Evolutionary conservation across 2,113 vertebrate species (phyloP).

Genomic region (Myotis yumanensis): DNA sequence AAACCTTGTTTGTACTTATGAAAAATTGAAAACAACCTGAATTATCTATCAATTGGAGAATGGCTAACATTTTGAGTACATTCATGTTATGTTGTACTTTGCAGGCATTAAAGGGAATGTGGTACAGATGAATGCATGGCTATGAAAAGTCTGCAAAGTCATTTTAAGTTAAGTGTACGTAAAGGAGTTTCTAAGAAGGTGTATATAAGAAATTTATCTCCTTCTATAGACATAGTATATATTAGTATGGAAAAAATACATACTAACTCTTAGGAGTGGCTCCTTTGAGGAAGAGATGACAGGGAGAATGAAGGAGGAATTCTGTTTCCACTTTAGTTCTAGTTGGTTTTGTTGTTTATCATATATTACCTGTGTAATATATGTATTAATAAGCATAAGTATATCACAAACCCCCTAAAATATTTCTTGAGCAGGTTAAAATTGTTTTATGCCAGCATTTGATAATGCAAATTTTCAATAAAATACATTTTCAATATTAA

Average conservation of each 20-base stretch:
- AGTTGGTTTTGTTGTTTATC: background rate
- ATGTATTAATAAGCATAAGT: background rate
- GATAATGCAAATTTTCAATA: background rate
- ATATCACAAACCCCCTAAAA: background rate
- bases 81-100: no score
- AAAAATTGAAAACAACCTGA: background rate
- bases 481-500: background rate
- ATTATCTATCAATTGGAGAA: background rate
- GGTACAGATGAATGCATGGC: accelerated
- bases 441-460: background rate
- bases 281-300: background rate
- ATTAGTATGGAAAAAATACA: background rate
- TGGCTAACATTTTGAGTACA: background rate
- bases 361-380: background rate
- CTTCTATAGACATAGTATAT: background rate
- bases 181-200: background rate
- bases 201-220: background rate
- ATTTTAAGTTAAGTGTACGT: background rate
- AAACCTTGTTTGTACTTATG: background rate
- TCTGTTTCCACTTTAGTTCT: background rate
- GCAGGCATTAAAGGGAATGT: background rate
- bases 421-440: background rate
- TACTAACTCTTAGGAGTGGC: background rate
- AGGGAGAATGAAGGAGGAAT: background rate
- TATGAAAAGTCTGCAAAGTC: background rate